Evolutionary conservation across 2,888 invertebrate species (phyloP).

Genomic region (Drosophila mercatorum): DNA sequence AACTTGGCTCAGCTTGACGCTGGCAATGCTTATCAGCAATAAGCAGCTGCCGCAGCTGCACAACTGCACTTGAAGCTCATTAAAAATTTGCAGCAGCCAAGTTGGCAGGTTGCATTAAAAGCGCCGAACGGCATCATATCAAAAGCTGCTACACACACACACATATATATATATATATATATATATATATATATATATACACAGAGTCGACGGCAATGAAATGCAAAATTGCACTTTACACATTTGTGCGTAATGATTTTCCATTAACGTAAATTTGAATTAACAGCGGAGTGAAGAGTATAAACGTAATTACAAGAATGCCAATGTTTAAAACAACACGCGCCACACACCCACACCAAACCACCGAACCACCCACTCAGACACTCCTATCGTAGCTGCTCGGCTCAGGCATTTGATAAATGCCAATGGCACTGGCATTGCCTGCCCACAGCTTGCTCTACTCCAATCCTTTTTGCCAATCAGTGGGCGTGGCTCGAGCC

Average conservation of each 20-base stretch:
- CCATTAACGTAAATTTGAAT: conserved; percentile 81
- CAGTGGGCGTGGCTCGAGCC: conserved; percentile 18
- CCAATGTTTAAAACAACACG: conserved; percentile 68
- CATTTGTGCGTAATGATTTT: conserved; percentile 81
- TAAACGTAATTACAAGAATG: conserved; percentile 72
- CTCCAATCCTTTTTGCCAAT: conserved; percentile 45
- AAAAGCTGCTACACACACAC: conserved; percentile 27
- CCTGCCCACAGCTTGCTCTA: conserved; percentile 34
- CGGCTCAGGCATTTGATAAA: conserved; percentile 69
- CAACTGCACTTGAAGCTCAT: conserved; percentile 75
- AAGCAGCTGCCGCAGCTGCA: conserved; percentile 58
- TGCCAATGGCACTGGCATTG: conserved; percentile 71
- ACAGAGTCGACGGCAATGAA: conserved; percentile 29
- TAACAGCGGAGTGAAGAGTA: conserved; percentile 61
- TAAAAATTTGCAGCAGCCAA: conserved; percentile 65
- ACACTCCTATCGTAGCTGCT: conserved; percentile 4
- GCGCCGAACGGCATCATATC: conserved; percentile 26
- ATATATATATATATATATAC: too few species aligned
- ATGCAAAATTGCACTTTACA: conserved; percentile 75
- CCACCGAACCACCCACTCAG: conserved; percentile 9
- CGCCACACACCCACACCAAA: conserved; percentile 14
- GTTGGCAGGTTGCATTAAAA: conserved; percentile 65
- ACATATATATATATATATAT: too few species aligned
- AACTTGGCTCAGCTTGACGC: conserved; percentile 27
- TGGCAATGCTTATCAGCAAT: conserved; percentile 60